Percentiles rank a stretch among this genome's conserved stretches.
phyloP scores from a whole-genome alignment of 35 echinoderm and acorn worm species.

The Lytechinus pictus region DNA sequence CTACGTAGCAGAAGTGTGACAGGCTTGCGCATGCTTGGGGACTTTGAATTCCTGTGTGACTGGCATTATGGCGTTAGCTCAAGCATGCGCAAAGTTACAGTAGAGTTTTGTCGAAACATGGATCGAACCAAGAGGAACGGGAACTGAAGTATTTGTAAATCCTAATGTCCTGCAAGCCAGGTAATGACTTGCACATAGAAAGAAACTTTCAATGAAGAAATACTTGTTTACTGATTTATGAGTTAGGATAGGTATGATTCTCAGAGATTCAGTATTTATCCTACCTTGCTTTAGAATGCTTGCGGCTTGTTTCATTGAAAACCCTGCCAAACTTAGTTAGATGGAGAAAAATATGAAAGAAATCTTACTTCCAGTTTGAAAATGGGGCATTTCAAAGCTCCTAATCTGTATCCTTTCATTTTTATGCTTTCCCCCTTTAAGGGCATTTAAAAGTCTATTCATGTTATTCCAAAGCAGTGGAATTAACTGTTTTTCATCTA shows the following conservation, averaged over 20 bases:
- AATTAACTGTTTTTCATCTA: too few relatives aligned
- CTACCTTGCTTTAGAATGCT: not conserved
- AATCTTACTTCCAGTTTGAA: not conserved
- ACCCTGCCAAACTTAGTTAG: not conserved
- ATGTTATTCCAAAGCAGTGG: not conserved
- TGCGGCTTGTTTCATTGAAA: not conserved
- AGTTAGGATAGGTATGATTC: not conserved
- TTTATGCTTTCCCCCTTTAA: not conserved
- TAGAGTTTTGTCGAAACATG: too few relatives aligned
- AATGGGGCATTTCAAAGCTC: not conserved
- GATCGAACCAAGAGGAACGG: too few relatives aligned
- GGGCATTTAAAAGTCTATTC: not conserved
- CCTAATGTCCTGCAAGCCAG: too few relatives aligned
- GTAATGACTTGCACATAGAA: not conserved
- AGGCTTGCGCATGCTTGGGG: too few relatives aligned
- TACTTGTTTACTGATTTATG: not conserved
- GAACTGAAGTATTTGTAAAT: too few relatives aligned
- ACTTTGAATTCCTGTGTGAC: too few relatives aligned
- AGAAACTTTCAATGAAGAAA: not conserved
- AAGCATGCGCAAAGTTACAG: too few relatives aligned
- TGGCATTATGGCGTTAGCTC: too few relatives aligned
- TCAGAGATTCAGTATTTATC: not conserved
- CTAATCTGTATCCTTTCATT: not conserved
- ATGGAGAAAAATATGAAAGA: not conserved
- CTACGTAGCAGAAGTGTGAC: too few relatives aligned